These are phyloP conservation scores for Carlito syrichta DNA, from an alignment of 2,113 vertebrate genomes.

Conservation along the genomic window DNA sequence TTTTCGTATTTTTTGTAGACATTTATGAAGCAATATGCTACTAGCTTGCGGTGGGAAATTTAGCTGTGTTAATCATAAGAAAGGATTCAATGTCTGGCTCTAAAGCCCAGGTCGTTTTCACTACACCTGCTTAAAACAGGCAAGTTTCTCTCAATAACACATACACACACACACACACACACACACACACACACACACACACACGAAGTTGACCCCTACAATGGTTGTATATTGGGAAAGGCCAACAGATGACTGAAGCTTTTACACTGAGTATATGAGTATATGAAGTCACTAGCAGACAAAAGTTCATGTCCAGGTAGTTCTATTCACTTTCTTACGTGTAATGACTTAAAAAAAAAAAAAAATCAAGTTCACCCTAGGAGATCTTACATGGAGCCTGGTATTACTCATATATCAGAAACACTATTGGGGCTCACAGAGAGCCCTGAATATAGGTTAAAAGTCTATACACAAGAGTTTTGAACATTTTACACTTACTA, in stretches of 20 bases:
- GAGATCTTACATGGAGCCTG: background rate
- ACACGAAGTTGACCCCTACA: too few species aligned
- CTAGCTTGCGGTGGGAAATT: conserved; percentile 14
- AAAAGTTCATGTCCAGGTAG: background rate
- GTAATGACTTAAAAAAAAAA: too few species aligned
- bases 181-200: background rate
- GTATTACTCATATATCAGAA: background rate
- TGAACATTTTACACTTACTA: background rate
- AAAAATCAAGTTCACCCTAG: background rate
- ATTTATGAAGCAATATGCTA: conserved; percentile 51
- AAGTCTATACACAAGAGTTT: rapidly evolving
- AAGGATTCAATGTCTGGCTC: background rate
- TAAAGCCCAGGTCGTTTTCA: background rate
- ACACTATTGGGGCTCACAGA: background rate
- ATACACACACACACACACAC: rapidly evolving
- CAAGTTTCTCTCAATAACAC: background rate
- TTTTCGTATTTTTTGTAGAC: conserved; percentile 34
- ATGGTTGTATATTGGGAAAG: background rate
- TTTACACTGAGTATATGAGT: rapidly evolving
- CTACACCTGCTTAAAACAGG: background rate
- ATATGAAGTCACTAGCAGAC: too few species aligned
- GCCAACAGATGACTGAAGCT: rapidly evolving
- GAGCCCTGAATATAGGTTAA: background rate
- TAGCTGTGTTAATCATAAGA: conserved; percentile 20
- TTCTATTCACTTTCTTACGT: background rate